A percentile compares a stretch with the other conserved stretches of the same genome.
Conservation (phyloP, 2,113 vertebrate species). For the Petrocephalus zakoni region DNA sequence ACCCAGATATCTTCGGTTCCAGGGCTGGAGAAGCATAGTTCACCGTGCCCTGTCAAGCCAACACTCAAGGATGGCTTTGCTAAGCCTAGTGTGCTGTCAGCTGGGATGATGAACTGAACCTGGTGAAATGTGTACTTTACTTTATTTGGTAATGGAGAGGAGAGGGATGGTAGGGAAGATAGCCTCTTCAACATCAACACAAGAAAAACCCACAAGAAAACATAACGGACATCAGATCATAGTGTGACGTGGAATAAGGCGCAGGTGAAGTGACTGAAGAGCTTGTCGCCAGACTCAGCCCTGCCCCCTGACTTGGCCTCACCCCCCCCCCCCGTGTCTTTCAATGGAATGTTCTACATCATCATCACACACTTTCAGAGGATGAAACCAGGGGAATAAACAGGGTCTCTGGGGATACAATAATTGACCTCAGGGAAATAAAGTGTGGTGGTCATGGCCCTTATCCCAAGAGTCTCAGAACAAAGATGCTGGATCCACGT, state of each 20-base stretch:
- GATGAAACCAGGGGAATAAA: neutral
- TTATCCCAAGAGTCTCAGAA: neutral
- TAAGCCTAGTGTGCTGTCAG: neutral
- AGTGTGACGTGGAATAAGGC: neutral
- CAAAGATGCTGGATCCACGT: neutral
- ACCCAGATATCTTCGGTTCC: neutral
- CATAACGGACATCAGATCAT: neutral
- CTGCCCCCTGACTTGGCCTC: neutral
- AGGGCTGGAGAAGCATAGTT: neutral
- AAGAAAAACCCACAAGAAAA: neutral
- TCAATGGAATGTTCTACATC: neutral
- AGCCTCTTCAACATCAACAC: neutral
- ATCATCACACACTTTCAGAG: neutral
- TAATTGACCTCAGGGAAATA: neutral
- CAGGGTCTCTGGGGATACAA: neutral
- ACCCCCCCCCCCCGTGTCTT: neutral
- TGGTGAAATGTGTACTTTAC: neutral
- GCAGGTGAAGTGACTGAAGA: neutral
- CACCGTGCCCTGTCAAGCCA: neutral
- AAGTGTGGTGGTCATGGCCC: neutral
- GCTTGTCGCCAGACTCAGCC: neutral
- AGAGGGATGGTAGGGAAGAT: neutral
- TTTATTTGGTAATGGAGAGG: neutral
- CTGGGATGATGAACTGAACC: neutral
- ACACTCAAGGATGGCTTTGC: neutral